Evolutionary conservation across 2,113 vertebrate species (phyloP).

Genomic region (Lophochroa leadbeateri): DNA sequence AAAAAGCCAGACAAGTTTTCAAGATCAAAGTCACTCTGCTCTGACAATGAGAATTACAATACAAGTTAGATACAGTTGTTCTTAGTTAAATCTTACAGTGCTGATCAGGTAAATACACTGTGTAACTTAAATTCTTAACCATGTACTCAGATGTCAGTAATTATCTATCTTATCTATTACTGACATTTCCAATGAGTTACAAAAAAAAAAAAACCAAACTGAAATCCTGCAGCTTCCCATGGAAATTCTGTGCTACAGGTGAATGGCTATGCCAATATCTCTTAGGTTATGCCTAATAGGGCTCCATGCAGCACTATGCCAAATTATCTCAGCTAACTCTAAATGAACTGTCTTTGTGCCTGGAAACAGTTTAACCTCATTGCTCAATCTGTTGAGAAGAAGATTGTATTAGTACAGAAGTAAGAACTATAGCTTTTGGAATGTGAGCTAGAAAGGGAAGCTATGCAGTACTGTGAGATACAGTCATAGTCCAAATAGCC

Average conservation of each 20-base stretch:
- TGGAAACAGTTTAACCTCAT: not conserved
- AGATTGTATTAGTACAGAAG: not conserved
- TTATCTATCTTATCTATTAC: not conserved
- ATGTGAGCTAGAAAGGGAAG: not conserved
- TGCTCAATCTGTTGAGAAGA: not conserved
- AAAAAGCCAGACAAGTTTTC: not conserved
- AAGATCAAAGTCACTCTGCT: not conserved
- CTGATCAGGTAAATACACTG: not conserved
- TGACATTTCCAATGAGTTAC: not conserved
- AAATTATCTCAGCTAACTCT: not conserved
- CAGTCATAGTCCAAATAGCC: not conserved
- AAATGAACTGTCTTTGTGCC: not conserved
- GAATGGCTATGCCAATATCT: not conserved
- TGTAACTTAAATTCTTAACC: not conserved
- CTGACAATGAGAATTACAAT: not conserved
- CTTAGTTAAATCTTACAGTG: not conserved
- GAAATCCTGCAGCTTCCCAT: not conserved
- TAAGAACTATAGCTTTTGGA: not conserved
- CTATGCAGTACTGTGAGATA: not conserved
- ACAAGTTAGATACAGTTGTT: not conserved
- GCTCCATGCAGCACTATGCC: not conserved
- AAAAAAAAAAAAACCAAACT: not conserved
- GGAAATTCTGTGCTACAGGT: not conserved
- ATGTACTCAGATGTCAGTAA: not conserved
- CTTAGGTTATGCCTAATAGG: not conserved